A percentile compares a stretch with the other conserved stretches of the same genome.
Conservation (phyloP, 2,888 invertebrate genomes). For the Drosophila robusta region DNA sequence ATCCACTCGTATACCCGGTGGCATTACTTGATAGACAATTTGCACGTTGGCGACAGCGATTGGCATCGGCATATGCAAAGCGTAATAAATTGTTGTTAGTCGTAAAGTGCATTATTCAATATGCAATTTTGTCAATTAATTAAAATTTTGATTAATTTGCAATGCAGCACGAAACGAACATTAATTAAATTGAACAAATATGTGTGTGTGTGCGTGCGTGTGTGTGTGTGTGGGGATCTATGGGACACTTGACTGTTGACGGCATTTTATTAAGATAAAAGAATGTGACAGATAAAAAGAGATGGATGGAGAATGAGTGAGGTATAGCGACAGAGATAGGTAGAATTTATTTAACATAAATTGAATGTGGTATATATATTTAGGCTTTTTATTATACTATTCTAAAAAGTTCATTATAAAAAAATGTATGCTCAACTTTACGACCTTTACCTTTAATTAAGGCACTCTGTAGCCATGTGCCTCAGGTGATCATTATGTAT, state of each 20-base stretch:
- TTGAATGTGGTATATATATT: neutral
- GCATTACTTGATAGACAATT: slow-evolving; percentile 60
- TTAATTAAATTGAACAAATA: slow-evolving; percentile 56
- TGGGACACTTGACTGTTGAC: slow-evolving; percentile 22
- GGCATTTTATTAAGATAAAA: slow-evolving; percentile 13
- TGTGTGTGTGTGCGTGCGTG: slow-evolving; percentile 4
- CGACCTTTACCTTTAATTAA: slow-evolving; percentile 38
- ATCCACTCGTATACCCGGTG: slow-evolving; percentile 43
- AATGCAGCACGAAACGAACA: slow-evolving; percentile 62
- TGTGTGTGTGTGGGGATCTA: slow-evolving; percentile 13
- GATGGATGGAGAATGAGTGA: neutral
- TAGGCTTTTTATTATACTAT: neutral
- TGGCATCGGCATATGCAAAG: slow-evolving; percentile 63
- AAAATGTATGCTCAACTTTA: slow-evolving; percentile 1
- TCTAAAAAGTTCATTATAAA: neutral
- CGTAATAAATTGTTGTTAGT: slow-evolving; percentile 63
- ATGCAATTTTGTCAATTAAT: slow-evolving; percentile 76
- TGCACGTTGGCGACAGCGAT: slow-evolving; percentile 77
- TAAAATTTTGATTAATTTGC: slow-evolving; percentile 70
- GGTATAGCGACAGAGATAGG: neutral
- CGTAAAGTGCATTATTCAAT: slow-evolving; percentile 74
- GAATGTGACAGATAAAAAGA: neutral
- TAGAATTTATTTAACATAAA: too few species aligned
- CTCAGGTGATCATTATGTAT: slow-evolving; percentile 29
- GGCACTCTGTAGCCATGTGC: slow-evolving; percentile 24